These are phyloP conservation scores for Melieria omissa DNA, from an alignment of 2,888 invertebrate species.

Conservation along the genomic window DNA sequence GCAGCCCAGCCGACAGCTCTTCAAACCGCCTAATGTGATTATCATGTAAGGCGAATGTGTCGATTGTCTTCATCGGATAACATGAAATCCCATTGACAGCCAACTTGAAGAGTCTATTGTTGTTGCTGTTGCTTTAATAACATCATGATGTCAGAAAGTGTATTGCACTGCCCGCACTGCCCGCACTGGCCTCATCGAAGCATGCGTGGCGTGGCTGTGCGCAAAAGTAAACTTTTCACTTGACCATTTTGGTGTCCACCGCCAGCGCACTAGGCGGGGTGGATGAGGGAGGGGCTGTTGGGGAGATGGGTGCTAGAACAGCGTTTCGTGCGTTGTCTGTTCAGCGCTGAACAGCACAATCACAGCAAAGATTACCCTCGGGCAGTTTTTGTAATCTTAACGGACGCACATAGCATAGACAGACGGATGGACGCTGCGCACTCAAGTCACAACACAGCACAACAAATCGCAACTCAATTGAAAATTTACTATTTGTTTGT, in stretches of 20 bases:
- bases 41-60: conserved; percentile 60
- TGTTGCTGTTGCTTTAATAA: conserved; percentile 41
- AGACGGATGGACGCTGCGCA: background rate
- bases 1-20: too few relatives aligned
- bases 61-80: conserved; percentile 49
- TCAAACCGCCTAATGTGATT: conserved; percentile 59
- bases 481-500: conserved; percentile 30
- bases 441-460: background rate
- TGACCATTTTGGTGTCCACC: conserved; percentile 57
- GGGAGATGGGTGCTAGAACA: too few relatives aligned
- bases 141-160: conserved; percentile 9
- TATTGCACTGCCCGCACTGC: too few relatives aligned
- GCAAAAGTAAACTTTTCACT: conserved; percentile 57
- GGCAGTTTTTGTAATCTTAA: conserved; percentile 35
- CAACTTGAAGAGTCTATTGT: conserved; percentile 43
- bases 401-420: background rate
- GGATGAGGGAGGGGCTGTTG: background rate
- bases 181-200: background rate
- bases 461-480: conserved; percentile 52
- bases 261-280: conserved; percentile 25
- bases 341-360: background rate
- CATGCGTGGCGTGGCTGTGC: background rate
- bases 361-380: conserved; percentile 38
- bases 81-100: conserved; percentile 42
- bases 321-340: too few relatives aligned